Base-by-base conservation (phyloP, 2,888 invertebrate species). In the Litoditis marina region DNA sequence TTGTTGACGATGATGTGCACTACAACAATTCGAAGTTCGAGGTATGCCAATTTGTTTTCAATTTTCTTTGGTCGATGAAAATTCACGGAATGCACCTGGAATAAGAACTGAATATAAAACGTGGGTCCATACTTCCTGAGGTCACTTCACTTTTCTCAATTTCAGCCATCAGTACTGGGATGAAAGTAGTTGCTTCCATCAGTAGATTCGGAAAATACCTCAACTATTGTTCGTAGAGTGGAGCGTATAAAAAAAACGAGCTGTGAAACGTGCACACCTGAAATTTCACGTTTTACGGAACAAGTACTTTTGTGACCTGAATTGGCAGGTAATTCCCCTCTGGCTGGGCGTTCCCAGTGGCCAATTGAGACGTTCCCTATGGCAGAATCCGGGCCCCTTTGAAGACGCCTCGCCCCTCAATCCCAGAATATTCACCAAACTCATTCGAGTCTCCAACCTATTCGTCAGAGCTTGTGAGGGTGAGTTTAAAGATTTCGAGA, bases 311-410 rank as follows among this genome's bases (percentile, higher is more conserved):
- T n/a, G n/a, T n/a, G n/a, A n/a, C 28, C 27, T 22, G 27, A 50
- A 50, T 7, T n/a, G 50, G 22, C n/a, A 56, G 32, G 50, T 56
- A 28, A 56, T 49, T 39, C 32, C 36, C 16, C 39, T 28, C 13
- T 32, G 49, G 27, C 47, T 57, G 11, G 47, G 57, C 8, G 47
- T 57, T 8, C n/a, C 32, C 7, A 47, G 47, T 2, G 47, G 47
- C 6, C 34, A 57, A 11, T 47, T 49, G 2, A 49, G 22, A 22
- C 13, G 25, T 13, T 27, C 49, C 4, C 52, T 79, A n/a, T 79
- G 79, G 79, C 59, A 68, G 44, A 79, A 78, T 71, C 79, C 79
- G 3, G 79, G 79, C 42, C 79, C 77, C 1, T 76, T 68, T 60
- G 73, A 76, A 27, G 74, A 79, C 53, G 68, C 73, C 27, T 72